Base-by-base conservation (phyloP, 2,113 vertebrate genomes). In the Corythaixoides concolor region DNA sequence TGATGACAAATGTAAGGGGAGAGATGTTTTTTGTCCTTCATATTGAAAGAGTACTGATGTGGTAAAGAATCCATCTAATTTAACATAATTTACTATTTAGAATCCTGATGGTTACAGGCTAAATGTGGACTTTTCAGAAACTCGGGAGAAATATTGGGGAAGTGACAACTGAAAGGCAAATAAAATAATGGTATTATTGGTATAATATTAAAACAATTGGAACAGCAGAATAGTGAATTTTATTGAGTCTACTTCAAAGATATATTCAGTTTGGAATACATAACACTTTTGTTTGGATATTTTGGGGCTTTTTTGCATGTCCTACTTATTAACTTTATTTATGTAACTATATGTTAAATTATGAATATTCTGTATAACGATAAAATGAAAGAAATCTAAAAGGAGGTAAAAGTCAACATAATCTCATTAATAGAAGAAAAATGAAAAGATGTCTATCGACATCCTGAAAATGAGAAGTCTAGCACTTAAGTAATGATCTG, bases 241-340 rank as follows among this genome's bases (percentile, higher is more conserved):
- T 39, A 63, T 4, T 45, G 28, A 62, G 30, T 19, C 18, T 84
- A 52, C 22, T 11, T 41, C 21, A 69, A 50, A 63, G 33, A 39
- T n/a, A 21, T 21, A 35, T 26, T 79, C 15, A 67, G 11, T 60
- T 49, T 74, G 20, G 5, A 53, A 67, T 28, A 30, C 6, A 28
- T 37, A 37, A 45, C 19, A 67, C 3, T 49, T 80, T 22, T 56
- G 5, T 32, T 49, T 37, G 3, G 14, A 32, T 39, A 14, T 53
- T 43, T 66, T 43, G 4, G 6, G 3, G 0, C 0, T 23, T 35
- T 78, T 47, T 77, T 30, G 8, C 7, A 30, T n/a, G 4, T 35
- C 5, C 22, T 15, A 22, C 27, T 45, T 62, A 64, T 11, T 75
- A 43, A 74, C 22, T 68, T n/a, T 6, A 9, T 88, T 80, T 88